Evolutionary conservation across 2,888 invertebrate genomes (phyloP).

Genomic region (Agrypnus murinus): DNA sequence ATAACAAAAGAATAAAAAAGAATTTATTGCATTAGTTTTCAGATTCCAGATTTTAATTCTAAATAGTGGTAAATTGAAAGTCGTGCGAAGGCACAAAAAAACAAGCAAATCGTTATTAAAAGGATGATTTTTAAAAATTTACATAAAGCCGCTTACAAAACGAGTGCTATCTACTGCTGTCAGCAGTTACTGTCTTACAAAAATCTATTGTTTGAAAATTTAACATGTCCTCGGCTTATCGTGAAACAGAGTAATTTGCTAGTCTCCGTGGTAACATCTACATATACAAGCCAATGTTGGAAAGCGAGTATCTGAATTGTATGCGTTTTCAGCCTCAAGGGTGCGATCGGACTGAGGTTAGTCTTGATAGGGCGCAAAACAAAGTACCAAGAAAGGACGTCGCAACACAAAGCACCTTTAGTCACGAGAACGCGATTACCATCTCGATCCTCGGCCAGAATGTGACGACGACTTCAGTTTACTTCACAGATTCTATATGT

Average conservation of each 20-base stretch:
- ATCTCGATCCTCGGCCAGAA: conserved; percentile 44
- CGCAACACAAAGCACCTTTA: conserved; percentile 48
- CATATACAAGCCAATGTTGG: conserved; percentile 48
- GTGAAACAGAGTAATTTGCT: conserved; percentile 50
- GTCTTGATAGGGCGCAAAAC: conserved; percentile 58
- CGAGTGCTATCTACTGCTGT: background rate
- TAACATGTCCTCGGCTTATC: conserved; percentile 48
- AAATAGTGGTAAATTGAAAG: too few relatives aligned
- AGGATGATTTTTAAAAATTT: too few relatives aligned
- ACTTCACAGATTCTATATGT: conserved; percentile 32
- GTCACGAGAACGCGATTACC: conserved; percentile 49
- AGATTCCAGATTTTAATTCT: too few relatives aligned
- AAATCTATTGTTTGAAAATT: conserved; percentile 36
- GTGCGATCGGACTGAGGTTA: conserved; percentile 57
- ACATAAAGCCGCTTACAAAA: too few relatives aligned
- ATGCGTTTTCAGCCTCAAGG: conserved; percentile 55
- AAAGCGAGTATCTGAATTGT: conserved; percentile 54
- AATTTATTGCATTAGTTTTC: too few relatives aligned
- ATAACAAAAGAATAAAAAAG: too few relatives aligned
- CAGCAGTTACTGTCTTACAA: conserved; percentile 4
- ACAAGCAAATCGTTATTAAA: too few relatives aligned
- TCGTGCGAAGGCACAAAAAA: too few relatives aligned
- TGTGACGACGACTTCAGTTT: conserved; percentile 38
- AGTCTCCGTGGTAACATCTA: conserved; percentile 55
- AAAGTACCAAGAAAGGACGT: conserved; percentile 54